Conservation (phyloP, 2,888 invertebrate genomes). For the Pecten maximus region DNA sequence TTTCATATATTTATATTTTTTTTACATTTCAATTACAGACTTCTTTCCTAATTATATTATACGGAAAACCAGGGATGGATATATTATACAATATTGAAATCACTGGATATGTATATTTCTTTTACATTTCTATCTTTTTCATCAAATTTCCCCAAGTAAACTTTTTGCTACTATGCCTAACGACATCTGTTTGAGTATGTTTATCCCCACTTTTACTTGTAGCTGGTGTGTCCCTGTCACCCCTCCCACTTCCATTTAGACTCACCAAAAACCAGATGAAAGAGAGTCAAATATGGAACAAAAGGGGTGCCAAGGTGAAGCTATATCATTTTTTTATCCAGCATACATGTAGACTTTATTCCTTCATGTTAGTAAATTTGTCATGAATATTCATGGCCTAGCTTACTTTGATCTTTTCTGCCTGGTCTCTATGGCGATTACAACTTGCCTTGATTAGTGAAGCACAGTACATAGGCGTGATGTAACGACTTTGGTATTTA, state of each 20-base stretch:
- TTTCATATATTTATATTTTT: constrained; percentile 51
- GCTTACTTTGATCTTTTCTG: constrained; percentile 23
- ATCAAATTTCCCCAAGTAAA: neutral
- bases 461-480: neutral
- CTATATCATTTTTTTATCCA: neutral
- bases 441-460: constrained; percentile 1
- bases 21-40: constrained; percentile 37
- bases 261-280: neutral
- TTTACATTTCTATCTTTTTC: neutral
- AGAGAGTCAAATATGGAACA: neutral
- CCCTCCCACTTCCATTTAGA: neutral
- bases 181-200: neutral
- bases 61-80: constrained; percentile 6
- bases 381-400: constrained; percentile 13
- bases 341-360: neutral
- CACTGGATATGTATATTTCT: neutral
- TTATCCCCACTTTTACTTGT: neutral
- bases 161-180: constrained; percentile 21
- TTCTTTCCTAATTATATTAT: constrained; percentile 28
- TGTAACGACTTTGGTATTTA: neutral
- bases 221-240: neutral
- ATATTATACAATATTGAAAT: constrained; percentile 22
- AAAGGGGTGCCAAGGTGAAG: neutral
- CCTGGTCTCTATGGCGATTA: constrained; percentile 30
- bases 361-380: constrained; percentile 12